Evolutionary conservation across 2,888 invertebrate genomes (phyloP), one percentile per base, ranked within the genome.

Genomic region (Cancer borealis): DNA sequence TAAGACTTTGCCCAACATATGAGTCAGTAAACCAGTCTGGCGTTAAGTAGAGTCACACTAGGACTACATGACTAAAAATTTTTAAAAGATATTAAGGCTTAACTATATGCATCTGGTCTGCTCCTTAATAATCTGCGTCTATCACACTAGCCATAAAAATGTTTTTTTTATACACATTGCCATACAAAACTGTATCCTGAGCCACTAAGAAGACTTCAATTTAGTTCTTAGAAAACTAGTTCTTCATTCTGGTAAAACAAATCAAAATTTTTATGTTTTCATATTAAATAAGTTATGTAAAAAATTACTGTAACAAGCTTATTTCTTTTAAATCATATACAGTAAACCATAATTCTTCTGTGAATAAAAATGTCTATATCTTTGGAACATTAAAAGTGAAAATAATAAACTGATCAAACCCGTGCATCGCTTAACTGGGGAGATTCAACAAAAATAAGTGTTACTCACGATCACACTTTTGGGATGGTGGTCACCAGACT

Each of bases 181-280:
- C 87, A 91, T 92, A 92, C 47, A 91, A 87, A 73, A 73, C 89
- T 93, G 26, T 92, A 66, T 94, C 94, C 94, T 94, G 94, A 94
- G 94, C 94, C 92, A 92, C 92, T 89, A 88, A 94, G 94, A 94
- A 94, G 94, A 94, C 94, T 92, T 92, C 88, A 92, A 92, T 94
- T 94, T 92, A 92, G 92, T 39, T 73, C 73, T 73, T 73, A 73
- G 73, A 92, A 88, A 47, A 92, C 79, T 92, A 92, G 92, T 92
- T 92, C 73, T 66, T 60, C 21, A 60, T 91, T 91, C 73, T 54
- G 39, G 17, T 91, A 91, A 54, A 66, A 73, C 1, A 45, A 17
- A 45, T 14, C 3, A 90, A 10, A 30, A 39, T 39, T 39, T 39
- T 60, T 26, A n/a, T 73, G 66, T 73, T 73, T 73, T 73, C 66